phyloP scores from a whole-genome alignment of 2,888 invertebrate genomes.

The Tipula lateralis region DNA sequence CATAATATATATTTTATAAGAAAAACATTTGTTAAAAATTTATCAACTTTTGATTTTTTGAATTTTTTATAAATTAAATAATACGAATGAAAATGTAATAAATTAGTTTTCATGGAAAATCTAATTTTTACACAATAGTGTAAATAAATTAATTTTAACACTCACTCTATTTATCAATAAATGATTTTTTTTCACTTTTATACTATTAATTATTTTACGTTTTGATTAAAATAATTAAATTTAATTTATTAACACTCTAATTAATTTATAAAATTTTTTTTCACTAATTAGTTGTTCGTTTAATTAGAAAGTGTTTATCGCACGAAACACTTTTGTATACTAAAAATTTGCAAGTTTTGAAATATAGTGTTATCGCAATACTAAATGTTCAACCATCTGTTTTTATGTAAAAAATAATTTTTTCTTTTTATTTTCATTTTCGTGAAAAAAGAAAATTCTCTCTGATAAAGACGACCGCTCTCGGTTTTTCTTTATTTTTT shows the following conservation, averaged over 20 bases:
- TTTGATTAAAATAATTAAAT: background rate
- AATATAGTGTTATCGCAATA: background rate
- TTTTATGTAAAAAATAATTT: background rate
- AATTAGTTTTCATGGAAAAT: background rate
- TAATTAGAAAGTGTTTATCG: background rate
- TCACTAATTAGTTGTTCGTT: background rate
- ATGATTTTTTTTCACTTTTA: background rate
- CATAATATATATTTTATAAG: background rate
- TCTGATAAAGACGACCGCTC: background rate
- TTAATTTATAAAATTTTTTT: background rate
- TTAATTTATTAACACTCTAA: background rate
- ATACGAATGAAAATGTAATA: background rate
- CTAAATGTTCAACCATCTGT: background rate
- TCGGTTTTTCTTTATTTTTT: background rate
- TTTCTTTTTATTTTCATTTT: conserved; percentile 7
- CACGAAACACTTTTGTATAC: background rate
- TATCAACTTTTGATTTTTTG: background rate
- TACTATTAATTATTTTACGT: background rate
- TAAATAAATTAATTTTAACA: background rate
- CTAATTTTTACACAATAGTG: background rate
- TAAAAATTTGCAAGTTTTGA: background rate
- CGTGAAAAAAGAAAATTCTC: background rate
- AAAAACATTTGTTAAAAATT: background rate
- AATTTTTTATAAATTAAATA: background rate
- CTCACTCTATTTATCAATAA: background rate